These are phyloP conservation scores for Atta texana DNA, from an alignment of 1,140 invertebrate species.

Conservation along the genomic window DNA sequence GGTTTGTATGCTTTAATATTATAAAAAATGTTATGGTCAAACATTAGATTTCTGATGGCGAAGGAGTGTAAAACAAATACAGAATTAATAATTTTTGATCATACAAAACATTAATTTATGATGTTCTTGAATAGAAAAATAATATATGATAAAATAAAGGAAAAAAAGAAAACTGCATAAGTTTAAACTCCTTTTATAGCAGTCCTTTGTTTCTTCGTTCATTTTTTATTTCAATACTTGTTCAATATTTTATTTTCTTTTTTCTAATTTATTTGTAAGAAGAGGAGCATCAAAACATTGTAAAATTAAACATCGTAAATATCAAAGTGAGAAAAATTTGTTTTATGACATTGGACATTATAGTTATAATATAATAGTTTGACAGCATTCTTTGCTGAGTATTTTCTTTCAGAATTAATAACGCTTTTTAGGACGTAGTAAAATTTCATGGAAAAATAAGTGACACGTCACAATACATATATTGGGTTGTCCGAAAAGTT, in stretches of 20 bases:
- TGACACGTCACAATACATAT: not conserved
- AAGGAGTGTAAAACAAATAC: too few relatives aligned
- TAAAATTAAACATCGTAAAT: not conserved
- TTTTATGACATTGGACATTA: not conserved
- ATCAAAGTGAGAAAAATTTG: not conserved
- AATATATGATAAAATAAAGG: not conserved
- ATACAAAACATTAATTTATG: not conserved
- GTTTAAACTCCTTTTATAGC: not conserved
- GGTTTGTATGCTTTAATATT: too few relatives aligned
- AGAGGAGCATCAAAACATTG: not conserved
- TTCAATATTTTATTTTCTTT: not conserved
- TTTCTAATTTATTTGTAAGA: not conserved
- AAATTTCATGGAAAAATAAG: not conserved
- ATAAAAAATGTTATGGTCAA: too few relatives aligned
- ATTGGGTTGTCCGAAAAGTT: too few relatives aligned
- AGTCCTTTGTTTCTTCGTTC: not conserved
- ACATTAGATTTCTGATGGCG: too few relatives aligned
- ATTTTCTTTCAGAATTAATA: not conserved
- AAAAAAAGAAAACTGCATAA: not conserved
- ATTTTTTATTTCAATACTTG: not conserved
- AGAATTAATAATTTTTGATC: too few relatives aligned
- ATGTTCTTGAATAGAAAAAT: not conserved
- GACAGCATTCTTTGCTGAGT: not conserved
- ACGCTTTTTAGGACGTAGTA: not conserved
- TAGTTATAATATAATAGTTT: not conserved